Evolutionary conservation across 2,797 vertebrate genomes (phyloP), one percentile per base, ranked within the genome.

Genomic region (Parauchenoglanis punctatus): DNA sequence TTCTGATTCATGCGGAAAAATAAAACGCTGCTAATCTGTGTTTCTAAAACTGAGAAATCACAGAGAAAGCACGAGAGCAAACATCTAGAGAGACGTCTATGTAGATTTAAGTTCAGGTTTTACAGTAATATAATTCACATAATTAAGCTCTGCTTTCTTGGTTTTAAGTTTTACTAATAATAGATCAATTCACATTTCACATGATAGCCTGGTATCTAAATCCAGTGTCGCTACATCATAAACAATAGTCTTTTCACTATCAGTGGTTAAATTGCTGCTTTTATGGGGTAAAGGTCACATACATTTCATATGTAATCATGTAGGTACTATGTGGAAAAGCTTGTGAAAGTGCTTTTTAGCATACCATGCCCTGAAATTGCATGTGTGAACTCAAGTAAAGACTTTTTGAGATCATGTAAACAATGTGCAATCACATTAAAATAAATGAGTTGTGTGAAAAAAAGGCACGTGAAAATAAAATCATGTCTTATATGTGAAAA

Each of bases 1-100:
- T 31, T n/a, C 56, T 61, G 17, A 86, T 49, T 82, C 77, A 59
- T 46, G 25, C 4, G 15, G 49, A 59, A 61, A 78, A 85, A 63
- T 81, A 46, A 44, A 61, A 23, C 10, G 0, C 6, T 18, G 46
- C n/a, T 58, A 18, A 2, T 59, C 20, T 81, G 31, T 25, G 3
- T 44, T 81, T 59, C 28, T 6, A 25, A 56, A 23, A 2, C 1
- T 80, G 35, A 10, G 31, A 31, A 15, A n/a, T 49, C 10, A 40
- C 44, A 73, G 72, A 73, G 44, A 49, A 49, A 49, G 25, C 72
- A 49, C 11, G 13, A 76, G 73, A 52, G 49, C 49, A 20, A 3
- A 46, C 40, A 70, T 35, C 4, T 20, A 2, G 0, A 40, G 31
- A 40, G 70, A n/a, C 2, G 8, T 35, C 28, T 78, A 3, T 35